Base-by-base conservation (phyloP, 2,113 vertebrate species). In the Setophaga petechia region DNA sequence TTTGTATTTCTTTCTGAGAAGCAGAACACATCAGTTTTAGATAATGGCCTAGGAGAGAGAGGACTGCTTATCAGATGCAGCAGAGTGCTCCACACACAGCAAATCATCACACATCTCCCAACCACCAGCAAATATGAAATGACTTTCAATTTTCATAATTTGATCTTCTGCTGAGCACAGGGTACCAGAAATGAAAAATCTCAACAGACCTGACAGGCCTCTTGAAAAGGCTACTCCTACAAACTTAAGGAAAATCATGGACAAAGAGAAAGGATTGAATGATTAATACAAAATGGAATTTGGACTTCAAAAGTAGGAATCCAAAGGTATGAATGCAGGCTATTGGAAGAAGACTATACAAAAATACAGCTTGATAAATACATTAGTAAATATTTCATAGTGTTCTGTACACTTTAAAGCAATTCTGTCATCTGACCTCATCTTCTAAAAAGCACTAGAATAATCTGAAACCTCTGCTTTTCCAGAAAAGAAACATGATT, bases 1-100 rank as follows among this genome's bases (percentile, higher is more conserved):
- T 75, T 87, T 92, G 67, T 84, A 67, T 84, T 93, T 73, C 43
- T 71, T 73, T 96, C 90, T 52, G 46, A 72, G 86, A 86, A 83
- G 86, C 44, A 93, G 84, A 89, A 89, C 73, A 84, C 95, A 94
- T 84, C 61, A 67, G 77, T 93, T 97, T 94, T 61, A 77, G 83
- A 90, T 90, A 94, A 86, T 15, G 14, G 57, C 39, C 81, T 73
- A 44, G 76, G 89, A 94, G 39, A 84, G 63, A 95, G 69, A 89
- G 57, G 57, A 82, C 43, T 92, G 41, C 54, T 71, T 80, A 94
- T 94, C 30, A 89, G 82, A 84, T 59, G 75, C 55, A 83, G 54
- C 30, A 28, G 11, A 11, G 74, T 35, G 44, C 33, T 39, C 37
- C 33, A 82, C 1, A 21, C 24, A 67, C 52, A 62, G 65, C 52